Base-by-base conservation (phyloP, 1,140 invertebrate species). In the Belonocnema kinseyi region DNA sequence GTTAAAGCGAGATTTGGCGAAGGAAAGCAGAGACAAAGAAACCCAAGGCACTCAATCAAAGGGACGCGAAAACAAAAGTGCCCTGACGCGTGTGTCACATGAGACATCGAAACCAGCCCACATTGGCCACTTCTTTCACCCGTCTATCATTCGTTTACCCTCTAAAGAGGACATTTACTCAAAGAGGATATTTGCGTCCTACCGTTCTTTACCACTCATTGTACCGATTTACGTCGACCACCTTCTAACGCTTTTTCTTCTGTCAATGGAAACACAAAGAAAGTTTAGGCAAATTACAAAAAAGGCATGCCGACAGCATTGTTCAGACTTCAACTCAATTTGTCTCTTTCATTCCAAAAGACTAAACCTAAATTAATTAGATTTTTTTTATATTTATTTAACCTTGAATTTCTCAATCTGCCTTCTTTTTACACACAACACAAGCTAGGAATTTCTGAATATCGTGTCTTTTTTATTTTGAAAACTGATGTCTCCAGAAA, bases 71-170 rank as follows among this genome's bases (percentile, higher is more conserved):
- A 91, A 91, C 88, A 90, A 86, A 90, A 87, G 84, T 78, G 79
- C 77, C 46, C 78, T 85, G 88, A 86, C 87, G 85, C 85, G 86
- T 84, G 83, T 91, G 91, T 91, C 91, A 91, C 88, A 87, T 83
- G 91, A 91, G 89, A 92, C 88, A 88, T 85, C 85, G 89, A 89
- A 89, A 89, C 86, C 90, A 87, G 82, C 91, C 91, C 90, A 92
- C 86, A 91, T 92, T 92, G 90, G 91, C 91, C 91, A 92, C 91
- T 91, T 91, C 90, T 89, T 91, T 92, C 88, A 92, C 82, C 86
- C 88, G 90, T 92, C 91, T 84, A 89, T 92, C 91, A 91, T 82
- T 83, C 84, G 81, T 78, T 85, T 83, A 85, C 71, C 77, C 72
- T 82, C 77, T 84, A 86, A 83, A 85, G 84, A 87, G 82, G 82